phyloP scores from a whole-genome alignment of 2,797 vertebrate species.

The Neoniphon sammara region DNA sequence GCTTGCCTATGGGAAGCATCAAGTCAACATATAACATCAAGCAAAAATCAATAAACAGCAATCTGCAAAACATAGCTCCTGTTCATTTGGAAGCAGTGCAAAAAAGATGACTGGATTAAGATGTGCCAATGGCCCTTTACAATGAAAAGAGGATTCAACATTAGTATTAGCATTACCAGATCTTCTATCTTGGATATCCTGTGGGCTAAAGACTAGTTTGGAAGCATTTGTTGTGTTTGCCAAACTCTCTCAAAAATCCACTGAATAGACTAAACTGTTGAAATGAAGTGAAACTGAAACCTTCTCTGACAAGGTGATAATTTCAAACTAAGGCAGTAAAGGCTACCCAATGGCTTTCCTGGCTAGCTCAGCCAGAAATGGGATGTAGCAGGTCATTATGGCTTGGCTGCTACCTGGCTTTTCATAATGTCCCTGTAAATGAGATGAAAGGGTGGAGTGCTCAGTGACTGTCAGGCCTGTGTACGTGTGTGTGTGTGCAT shows the following conservation, averaged over 20 bases:
- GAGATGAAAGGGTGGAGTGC: conserved; percentile 63
- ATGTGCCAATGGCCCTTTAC: neutral
- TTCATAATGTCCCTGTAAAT: conserved; percentile 66
- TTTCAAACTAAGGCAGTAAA: conserved; percentile 58
- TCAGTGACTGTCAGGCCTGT: conserved; percentile 43
- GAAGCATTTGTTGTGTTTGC: conserved; percentile 14
- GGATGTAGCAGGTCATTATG: conserved; percentile 59
- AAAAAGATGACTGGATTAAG: neutral
- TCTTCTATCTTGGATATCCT: neutral
- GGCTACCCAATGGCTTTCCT: conserved; percentile 43
- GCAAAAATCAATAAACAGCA: conserved; percentile 6
- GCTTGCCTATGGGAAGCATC: conserved; percentile 21
- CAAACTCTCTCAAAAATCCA: conserved; percentile 23
- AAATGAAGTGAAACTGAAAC: conserved; percentile 53
- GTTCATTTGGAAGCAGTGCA: neutral
- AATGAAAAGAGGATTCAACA: conserved; percentile 14
- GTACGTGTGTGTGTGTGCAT: conserved; percentile 37
- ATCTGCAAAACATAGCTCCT: neutral
- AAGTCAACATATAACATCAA: conserved; percentile 17
- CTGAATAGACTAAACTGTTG: conserved; percentile 7
- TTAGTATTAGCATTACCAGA: neutral
- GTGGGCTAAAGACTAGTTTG: neutral
- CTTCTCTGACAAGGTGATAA: conserved; percentile 61
- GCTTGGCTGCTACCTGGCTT: conserved; percentile 52
- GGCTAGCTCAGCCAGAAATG: conserved; percentile 40